Evolutionary conservation across 2,113 vertebrate species (phyloP).

Genomic region (Zosterops pallidus): DNA sequence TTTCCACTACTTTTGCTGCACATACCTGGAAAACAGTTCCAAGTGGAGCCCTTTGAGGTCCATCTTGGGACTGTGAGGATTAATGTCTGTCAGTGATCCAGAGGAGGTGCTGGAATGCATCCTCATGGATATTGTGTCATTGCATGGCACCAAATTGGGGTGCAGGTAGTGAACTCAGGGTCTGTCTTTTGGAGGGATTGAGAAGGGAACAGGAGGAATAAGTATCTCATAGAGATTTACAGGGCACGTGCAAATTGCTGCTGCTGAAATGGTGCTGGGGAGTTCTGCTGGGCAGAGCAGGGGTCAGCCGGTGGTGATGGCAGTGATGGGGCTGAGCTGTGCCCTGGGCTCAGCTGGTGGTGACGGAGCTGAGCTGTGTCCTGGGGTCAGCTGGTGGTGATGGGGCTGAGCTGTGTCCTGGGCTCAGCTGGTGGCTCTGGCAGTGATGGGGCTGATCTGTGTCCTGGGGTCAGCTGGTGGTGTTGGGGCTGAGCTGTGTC

Average conservation of each 20-base stretch:
- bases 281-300: background rate
- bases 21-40: background rate
- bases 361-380: background rate
- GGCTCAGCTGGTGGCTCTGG: background rate
- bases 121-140: rapidly evolving
- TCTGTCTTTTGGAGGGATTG: rapidly evolving
- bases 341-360: background rate
- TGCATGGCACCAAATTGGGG: too few relatives aligned
- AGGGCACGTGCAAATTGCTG: background rate
- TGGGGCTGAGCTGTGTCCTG: background rate
- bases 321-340: background rate
- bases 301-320: background rate
- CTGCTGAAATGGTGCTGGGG: background rate
- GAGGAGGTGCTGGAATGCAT: background rate
- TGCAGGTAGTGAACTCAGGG: background rate
- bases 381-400: background rate
- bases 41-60: too few relatives aligned
- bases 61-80: rapidly evolving
- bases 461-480: background rate
- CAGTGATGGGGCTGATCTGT: background rate
- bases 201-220: background rate
- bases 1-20: background rate
- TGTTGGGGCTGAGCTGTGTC: background rate
- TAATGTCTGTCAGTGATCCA: background rate
- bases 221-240: background rate